These are phyloP conservation scores for Gymnothorax javanicus DNA, from an alignment of 2,797 vertebrate genomes.

Conservation along the genomic window DNA sequence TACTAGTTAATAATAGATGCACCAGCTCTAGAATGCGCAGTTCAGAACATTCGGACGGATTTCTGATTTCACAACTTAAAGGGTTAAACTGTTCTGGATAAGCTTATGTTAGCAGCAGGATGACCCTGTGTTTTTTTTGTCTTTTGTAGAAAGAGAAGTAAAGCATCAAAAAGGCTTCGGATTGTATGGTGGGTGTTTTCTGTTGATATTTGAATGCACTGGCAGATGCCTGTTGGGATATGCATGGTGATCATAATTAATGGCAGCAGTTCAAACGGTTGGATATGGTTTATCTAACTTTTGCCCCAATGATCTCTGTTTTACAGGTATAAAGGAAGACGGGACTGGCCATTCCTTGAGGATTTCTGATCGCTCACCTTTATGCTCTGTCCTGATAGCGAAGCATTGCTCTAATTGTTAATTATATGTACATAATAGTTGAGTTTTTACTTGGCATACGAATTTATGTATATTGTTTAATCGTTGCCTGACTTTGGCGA, in stretches of 20 bases:
- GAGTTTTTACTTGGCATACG: neutral
- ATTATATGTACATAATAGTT: neutral
- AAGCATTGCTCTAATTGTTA: neutral
- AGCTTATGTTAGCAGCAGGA: too few species aligned
- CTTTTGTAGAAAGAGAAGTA: slow-evolving; percentile 9
- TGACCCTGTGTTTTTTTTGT: neutral
- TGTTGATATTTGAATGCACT: neutral
- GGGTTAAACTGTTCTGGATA: neutral
- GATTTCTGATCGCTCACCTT: neutral
- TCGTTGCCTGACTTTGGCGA: neutral
- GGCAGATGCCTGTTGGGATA: neutral
- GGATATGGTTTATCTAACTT: neutral
- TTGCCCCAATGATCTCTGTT: neutral
- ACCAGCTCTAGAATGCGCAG: too few species aligned
- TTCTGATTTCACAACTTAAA: too few species aligned
- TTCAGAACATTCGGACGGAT: too few species aligned
- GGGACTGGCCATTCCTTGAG: neutral
- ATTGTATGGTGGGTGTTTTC: neutral
- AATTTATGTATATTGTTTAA: neutral
- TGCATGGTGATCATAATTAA: neutral
- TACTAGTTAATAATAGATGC: too few species aligned
- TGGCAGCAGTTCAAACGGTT: neutral
- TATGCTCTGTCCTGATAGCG: neutral
- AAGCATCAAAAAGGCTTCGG: neutral
- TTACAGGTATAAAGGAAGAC: neutral